These are phyloP conservation scores for Parauchenoglanis ngamensis DNA, from an alignment of 2,797 vertebrate species.

Conservation along the genomic window DNA sequence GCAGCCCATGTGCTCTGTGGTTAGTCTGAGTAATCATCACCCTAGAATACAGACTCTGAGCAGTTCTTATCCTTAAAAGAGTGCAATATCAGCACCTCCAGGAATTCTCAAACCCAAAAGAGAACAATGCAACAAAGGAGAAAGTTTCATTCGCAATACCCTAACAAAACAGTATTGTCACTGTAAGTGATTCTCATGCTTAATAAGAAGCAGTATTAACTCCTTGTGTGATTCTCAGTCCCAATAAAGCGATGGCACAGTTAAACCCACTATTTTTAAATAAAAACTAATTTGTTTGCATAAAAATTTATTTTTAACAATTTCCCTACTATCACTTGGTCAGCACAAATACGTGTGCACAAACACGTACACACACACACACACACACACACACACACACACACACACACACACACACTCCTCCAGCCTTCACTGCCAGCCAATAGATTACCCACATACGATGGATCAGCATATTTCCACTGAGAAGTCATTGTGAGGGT, in stretches of 20 bases:
- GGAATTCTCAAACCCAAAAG: neutral
- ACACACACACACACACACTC: constrained; percentile 1
- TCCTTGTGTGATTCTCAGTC: neutral
- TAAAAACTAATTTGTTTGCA: neutral
- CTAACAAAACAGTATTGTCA: neutral
- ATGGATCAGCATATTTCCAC: constrained; percentile 58
- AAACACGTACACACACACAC: neutral
- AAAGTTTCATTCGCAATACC: neutral
- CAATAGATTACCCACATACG: constrained; percentile 41
- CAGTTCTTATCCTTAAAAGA: neutral
- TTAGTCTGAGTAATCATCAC: neutral
- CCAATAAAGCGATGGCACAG: neutral
- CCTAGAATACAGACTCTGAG: neutral
- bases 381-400: constrained; percentile 19
- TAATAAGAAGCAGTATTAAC: neutral
- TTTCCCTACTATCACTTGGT: neutral
- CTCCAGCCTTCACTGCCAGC: constrained; percentile 34
- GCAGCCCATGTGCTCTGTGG: neutral
- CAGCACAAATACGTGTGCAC: neutral
- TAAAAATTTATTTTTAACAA: neutral
- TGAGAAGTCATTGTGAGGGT: constrained; percentile 49
- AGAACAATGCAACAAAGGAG: constrained; percentile 1
- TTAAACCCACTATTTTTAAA: no score
- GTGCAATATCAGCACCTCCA: neutral
- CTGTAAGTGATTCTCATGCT: neutral